phyloP scores from a whole-genome alignment of 2,797 vertebrate genomes.

The Amblyopsis hoosieri region DNA sequence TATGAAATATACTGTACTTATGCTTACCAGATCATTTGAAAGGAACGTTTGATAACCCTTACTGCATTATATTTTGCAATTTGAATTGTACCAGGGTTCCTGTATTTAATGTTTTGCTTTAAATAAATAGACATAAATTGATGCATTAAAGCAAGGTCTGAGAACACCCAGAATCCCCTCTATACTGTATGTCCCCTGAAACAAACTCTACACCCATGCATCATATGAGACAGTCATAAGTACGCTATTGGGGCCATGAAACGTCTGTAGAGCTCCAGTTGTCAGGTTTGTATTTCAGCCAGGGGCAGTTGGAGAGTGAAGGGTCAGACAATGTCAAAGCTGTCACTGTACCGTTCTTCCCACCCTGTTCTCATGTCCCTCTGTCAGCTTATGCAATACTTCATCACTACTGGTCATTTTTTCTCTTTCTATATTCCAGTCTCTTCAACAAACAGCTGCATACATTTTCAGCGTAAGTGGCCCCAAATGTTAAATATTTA shows the following conservation, averaged over 20 bases:
- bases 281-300: conserved; percentile 63
- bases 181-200: too few relatives aligned
- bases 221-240: too few relatives aligned
- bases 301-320: conserved; percentile 28
- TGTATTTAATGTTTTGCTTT: too few relatives aligned
- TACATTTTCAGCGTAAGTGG: conserved; percentile 18
- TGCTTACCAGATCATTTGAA: too few relatives aligned
- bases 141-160: too few relatives aligned
- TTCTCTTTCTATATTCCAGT: conserved; percentile 15
- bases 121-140: too few relatives aligned
- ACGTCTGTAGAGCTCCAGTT: conserved; percentile 39
- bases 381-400: conserved; percentile 37
- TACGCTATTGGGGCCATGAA: conserved; percentile 3
- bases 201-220: too few relatives aligned
- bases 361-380: conserved; percentile 25
- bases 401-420: conserved; percentile 29
- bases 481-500: not conserved
- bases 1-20: too few relatives aligned
- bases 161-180: too few relatives aligned
- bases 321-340: conserved; percentile 50
- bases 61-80: too few relatives aligned
- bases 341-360: conserved; percentile 54
- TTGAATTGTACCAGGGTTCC: too few relatives aligned
- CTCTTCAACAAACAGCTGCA: conserved; percentile 17
- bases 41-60: too few relatives aligned